Evolutionary conservation across 2,797 vertebrate species (phyloP).

Genomic region (Acipenser ruthenus): DNA sequence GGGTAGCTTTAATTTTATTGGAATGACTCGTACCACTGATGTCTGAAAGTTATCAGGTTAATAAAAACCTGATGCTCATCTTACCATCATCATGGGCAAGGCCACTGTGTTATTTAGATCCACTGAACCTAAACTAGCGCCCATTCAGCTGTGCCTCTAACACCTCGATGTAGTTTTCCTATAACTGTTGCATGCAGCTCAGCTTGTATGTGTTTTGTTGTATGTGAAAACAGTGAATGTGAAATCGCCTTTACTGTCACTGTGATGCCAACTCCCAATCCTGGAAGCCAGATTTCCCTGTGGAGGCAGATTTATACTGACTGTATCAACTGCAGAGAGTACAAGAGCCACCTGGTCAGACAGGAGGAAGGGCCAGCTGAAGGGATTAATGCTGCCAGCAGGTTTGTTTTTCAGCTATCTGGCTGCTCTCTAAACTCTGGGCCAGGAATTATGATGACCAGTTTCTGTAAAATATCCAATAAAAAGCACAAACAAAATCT

Average conservation of each 20-base stretch:
- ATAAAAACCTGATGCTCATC: too few relatives aligned
- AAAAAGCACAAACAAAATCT: conserved; percentile 6
- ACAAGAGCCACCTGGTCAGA: conserved; percentile 31
- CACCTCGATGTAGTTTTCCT: too few relatives aligned
- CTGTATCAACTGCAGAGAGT: conserved; percentile 15
- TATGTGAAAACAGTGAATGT: neutral
- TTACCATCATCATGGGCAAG: too few relatives aligned
- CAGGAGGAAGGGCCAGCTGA: neutral
- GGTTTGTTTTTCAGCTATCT: conserved; percentile 16
- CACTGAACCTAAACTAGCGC: too few relatives aligned
- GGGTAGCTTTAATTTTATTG: too few relatives aligned
- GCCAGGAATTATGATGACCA: neutral
- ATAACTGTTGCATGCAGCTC: conserved; percentile 13
- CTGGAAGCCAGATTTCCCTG: conserved; percentile 19
- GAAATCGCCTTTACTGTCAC: conserved; percentile 11
- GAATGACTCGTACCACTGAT: too few relatives aligned
- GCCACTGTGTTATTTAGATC: too few relatives aligned
- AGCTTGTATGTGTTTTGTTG: conserved; percentile 9
- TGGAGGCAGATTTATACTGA: conserved; percentile 17
- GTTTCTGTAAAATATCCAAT: neutral
- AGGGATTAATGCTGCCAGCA: conserved; percentile 19
- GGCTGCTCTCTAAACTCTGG: conserved; percentile 11
- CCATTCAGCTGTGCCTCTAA: too few relatives aligned
- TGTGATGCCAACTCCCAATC: conserved; percentile 10
- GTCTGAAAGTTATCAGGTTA: too few relatives aligned